Conservation (phyloP, 2,113 vertebrate species). For the Parus major region DNA sequence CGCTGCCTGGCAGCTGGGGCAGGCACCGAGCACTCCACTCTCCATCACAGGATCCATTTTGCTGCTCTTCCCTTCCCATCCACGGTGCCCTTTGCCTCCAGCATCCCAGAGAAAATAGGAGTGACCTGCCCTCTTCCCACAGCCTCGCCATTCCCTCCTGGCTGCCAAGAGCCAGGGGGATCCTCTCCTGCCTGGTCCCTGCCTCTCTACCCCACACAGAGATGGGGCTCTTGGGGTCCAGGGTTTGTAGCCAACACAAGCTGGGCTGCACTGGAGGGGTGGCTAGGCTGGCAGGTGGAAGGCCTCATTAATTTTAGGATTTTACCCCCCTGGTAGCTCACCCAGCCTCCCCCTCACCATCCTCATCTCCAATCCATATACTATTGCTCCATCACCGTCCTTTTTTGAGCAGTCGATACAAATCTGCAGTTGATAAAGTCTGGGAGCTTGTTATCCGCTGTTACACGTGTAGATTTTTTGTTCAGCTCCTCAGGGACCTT, state of each 20-base stretch:
- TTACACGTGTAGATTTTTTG: not conserved
- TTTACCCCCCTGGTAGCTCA: not conserved
- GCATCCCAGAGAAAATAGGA: not conserved
- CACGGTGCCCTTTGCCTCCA: not conserved
- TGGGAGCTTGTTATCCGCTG: not conserved
- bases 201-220: fast-evolving
- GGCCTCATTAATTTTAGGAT: not conserved
- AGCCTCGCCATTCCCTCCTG: fast-evolving
- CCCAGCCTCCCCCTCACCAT: not conserved
- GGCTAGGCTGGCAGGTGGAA: not conserved
- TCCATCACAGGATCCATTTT: not conserved
- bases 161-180: not conserved
- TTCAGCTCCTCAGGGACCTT: not conserved
- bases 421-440: not conserved
- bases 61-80: not conserved
- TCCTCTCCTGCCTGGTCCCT: not conserved
- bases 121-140: not conserved
- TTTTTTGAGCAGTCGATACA: not conserved
- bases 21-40: fast-evolving
- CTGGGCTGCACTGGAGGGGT: not conserved
- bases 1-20: not conserved
- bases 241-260: not conserved
- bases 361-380: not conserved
- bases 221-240: fast-evolving
- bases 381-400: not conserved